Percentiles rank a stretch among this genome's conserved stretches.
These are phyloP conservation scores for Sebastes diploproa DNA, from an alignment of 2,797 vertebrate genomes.

Conservation along the genomic window DNA sequence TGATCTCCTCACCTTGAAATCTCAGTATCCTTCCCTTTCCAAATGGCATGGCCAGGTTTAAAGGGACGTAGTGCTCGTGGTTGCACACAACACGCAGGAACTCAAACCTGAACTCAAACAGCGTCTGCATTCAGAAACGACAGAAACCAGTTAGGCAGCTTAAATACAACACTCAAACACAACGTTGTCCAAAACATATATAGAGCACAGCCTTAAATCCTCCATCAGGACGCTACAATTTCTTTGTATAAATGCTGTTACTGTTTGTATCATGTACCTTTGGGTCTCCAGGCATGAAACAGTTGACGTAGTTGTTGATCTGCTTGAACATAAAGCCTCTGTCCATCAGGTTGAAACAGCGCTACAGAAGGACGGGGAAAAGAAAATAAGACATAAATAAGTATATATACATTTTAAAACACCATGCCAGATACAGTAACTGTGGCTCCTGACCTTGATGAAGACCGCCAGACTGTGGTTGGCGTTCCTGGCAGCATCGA, in stretches of 20 bases:
- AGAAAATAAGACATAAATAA: neutral
- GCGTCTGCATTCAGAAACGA: conserved; percentile 82
- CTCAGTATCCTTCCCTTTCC: conserved; percentile 94
- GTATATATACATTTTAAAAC: neutral
- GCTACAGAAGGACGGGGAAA: conserved; percentile 72
- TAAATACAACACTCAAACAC: neutral
- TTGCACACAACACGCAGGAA: conserved; percentile 96
- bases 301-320: conserved; percentile 97
- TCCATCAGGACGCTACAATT: neutral
- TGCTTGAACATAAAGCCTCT: conserved; percentile 97
- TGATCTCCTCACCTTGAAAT: conserved; percentile 89
- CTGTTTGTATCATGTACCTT: conserved; percentile 82
- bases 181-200: neutral
- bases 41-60: conserved; percentile 98
- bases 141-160: neutral
- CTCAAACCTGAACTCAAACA: conserved; percentile 99
- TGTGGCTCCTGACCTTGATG: conserved; percentile 87
- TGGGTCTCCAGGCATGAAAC: conserved; percentile 95
- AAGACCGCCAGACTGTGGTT: conserved; percentile 98
- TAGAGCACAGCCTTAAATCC: neutral
- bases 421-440: neutral
- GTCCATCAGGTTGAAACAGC: conserved; percentile 98
- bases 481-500: conserved; percentile 94
- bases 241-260: neutral
- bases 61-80: conserved; percentile 96